These are phyloP conservation scores for Lycocerus yunnanus DNA, from an alignment of 2,888 invertebrate species.

Conservation along the genomic window DNA sequence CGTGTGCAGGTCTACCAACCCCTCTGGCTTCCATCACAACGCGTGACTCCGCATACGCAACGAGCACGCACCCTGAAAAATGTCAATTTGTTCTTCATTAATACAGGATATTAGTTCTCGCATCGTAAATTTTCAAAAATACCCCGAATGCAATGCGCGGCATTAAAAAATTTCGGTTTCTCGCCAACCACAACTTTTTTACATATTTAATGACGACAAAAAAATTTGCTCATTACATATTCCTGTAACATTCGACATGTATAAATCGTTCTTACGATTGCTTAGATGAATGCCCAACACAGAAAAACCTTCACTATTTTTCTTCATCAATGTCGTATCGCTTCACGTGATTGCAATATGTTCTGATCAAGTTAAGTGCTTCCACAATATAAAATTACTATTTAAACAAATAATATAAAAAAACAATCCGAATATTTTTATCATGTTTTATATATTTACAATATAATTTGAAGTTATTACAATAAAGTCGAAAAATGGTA, in stretches of 20 bases:
- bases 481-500: constrained; percentile 13
- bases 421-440: background rate
- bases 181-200: background rate
- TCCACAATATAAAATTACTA: background rate
- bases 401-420: background rate
- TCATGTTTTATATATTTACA: background rate
- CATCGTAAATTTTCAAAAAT: constrained; percentile 47
- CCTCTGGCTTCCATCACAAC: constrained; percentile 34
- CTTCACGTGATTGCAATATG: constrained; percentile 50
- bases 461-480: background rate
- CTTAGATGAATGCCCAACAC: constrained; percentile 40
- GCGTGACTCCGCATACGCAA: constrained; percentile 57
- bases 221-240: background rate
- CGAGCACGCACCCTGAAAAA: constrained; percentile 57
- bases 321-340: constrained; percentile 52
- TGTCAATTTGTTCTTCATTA: constrained; percentile 58
- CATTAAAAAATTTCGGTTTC: constrained; percentile 24
- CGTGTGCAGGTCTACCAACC: constrained; percentile 43
- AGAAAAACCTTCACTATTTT: constrained; percentile 46
- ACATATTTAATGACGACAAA: background rate
- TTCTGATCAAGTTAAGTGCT: constrained; percentile 49
- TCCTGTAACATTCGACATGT: constrained; percentile 32
- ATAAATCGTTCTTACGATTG: constrained; percentile 47
- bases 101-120: constrained; percentile 54
- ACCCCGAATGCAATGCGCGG: constrained; percentile 23